These are phyloP conservation scores for Arvicola amphibius DNA, from an alignment of 2,797 vertebrate genomes.

Conservation along the genomic window DNA sequence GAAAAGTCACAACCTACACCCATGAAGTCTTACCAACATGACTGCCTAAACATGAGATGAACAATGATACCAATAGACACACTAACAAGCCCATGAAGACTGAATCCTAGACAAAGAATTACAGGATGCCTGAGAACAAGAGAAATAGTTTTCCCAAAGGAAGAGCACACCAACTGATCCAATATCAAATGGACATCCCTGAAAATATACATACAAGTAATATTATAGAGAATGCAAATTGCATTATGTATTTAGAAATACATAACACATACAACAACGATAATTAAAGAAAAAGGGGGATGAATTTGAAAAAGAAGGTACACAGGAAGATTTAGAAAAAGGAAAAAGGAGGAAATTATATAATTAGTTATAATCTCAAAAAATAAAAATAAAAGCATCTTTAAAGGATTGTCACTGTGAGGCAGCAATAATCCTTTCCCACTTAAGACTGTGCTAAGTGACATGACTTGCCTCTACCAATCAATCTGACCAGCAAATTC, in stretches of 20 bases:
- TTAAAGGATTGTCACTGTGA: background rate
- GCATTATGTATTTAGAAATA: background rate
- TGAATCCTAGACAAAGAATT: background rate
- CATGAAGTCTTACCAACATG: background rate
- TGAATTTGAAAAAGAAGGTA: background rate
- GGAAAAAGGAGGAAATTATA: background rate
- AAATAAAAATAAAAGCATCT: background rate
- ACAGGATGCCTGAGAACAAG: background rate
- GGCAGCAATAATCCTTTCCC: background rate
- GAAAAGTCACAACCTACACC: background rate
- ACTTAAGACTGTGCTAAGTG: background rate
- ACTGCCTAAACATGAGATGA: background rate
- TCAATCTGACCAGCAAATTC: slow-evolving; percentile 25
- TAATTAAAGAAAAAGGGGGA: background rate
- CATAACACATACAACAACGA: background rate
- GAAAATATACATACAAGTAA: background rate
- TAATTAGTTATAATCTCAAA: background rate
- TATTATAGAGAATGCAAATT: background rate
- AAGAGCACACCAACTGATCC: background rate
- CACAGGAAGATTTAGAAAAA: background rate
- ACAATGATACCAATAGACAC: background rate
- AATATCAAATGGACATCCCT: background rate
- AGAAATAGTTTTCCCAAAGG: background rate
- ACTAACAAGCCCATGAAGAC: background rate
- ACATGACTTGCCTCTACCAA: slow-evolving; percentile 45